phyloP scores from a whole-genome alignment of 2,888 invertebrate genomes.

The Norana najaformis region DNA sequence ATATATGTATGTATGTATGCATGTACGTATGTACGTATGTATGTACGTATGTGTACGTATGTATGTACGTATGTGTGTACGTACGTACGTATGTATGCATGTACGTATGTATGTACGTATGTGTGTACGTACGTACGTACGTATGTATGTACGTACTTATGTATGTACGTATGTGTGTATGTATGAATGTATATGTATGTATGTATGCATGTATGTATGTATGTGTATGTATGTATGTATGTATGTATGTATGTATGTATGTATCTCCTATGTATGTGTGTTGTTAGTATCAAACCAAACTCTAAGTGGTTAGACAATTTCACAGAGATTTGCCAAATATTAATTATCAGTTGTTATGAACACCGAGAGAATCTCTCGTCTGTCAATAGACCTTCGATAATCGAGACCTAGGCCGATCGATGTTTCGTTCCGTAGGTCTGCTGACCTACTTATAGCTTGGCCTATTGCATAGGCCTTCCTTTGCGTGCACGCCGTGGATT shows the following conservation, averaged over 20 bases:
- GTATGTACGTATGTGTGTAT: neutral
- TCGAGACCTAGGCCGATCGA: too few relatives aligned
- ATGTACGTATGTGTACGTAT: constrained; percentile 20
- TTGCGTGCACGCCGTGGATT: too few relatives aligned
- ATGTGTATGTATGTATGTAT: neutral
- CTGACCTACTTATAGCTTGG: too few relatives aligned
- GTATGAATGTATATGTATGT: neutral
- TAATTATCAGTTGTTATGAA: too few relatives aligned
- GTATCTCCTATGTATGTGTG: neutral
- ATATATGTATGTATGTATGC: neutral
- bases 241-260: neutral
- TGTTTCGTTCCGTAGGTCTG: too few relatives aligned
- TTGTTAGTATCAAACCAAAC: too few relatives aligned
- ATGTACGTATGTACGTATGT: neutral
- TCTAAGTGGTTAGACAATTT: too few relatives aligned
- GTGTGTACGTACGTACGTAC: neutral
- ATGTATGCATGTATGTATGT: neutral
- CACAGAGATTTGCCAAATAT: too few relatives aligned
- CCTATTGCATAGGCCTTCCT: too few relatives aligned
- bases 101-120: constrained; percentile 28
- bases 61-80: neutral
- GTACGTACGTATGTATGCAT: constrained; percentile 10
- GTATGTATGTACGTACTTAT: neutral
- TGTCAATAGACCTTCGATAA: too few relatives aligned
- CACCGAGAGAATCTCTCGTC: too few relatives aligned